These are phyloP conservation scores for Psephotus haematonotus DNA, from an alignment of 2,113 vertebrate species.

Conservation along the genomic window DNA sequence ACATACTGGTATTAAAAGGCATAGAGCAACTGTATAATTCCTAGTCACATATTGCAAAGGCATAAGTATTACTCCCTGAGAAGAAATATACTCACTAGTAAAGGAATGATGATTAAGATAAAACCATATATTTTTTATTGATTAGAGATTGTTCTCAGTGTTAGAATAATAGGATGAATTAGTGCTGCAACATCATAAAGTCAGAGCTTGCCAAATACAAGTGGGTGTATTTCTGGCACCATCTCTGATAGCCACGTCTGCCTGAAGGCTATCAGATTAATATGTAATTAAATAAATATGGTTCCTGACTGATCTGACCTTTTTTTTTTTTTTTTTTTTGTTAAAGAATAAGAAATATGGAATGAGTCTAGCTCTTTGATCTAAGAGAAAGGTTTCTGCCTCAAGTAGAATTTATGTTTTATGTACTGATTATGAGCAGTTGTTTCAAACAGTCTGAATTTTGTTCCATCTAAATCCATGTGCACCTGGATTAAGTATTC, in stretches of 20 bases:
- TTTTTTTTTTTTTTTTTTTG: neutral
- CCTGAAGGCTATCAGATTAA: conserved; percentile 5
- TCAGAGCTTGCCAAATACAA: neutral
- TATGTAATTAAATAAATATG: neutral
- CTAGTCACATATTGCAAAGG: neutral
- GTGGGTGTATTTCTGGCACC: neutral
- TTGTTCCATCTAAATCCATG: neutral
- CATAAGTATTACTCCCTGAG: neutral
- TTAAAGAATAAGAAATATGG: neutral
- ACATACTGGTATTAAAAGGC: neutral
- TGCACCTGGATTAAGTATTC: conserved; percentile 3
- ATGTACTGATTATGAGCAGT: neutral
- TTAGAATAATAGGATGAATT: neutral
- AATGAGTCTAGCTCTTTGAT: conserved; percentile 1
- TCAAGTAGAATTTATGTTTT: neutral
- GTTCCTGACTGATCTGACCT: neutral
- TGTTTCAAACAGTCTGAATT: neutral
- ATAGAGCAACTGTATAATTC: neutral
- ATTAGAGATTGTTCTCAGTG: neutral
- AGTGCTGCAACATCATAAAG: neutral
- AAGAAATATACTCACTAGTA: neutral
- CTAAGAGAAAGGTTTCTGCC: neutral
- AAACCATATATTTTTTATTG: neutral
- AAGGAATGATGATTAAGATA: neutral
- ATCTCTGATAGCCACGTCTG: neutral